Evolutionary conservation across 2,113 vertebrate species (phyloP).

Genomic region (Callaeas wilsoni): DNA sequence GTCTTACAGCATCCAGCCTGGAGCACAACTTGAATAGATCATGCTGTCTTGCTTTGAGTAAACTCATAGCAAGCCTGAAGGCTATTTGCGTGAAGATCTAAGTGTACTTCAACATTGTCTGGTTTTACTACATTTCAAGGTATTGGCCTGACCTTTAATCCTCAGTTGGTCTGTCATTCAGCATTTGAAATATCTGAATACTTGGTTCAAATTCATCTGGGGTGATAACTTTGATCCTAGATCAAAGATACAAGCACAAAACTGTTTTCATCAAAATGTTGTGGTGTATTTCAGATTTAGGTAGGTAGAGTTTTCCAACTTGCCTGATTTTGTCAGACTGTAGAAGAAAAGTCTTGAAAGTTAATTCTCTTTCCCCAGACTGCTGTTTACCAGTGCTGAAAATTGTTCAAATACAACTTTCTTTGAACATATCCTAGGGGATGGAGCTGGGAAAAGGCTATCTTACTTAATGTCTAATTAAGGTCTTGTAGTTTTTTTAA

Average conservation of each 20-base stretch:
- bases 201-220: background rate
- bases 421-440: background rate
- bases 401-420: background rate
- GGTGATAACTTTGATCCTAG: conserved; percentile 11
- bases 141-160: conserved; percentile 36
- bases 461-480: background rate
- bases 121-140: background rate
- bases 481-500: background rate
- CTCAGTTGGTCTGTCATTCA: conserved; percentile 6
- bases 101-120: conserved; percentile 9
- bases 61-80: conserved; percentile 19
- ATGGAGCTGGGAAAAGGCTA: background rate
- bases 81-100: background rate
- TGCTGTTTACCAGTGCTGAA: background rate
- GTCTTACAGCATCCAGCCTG: background rate
- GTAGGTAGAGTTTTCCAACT: background rate
- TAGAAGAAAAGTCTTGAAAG: background rate
- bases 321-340: background rate
- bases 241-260: conserved; percentile 19
- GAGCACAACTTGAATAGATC: background rate
- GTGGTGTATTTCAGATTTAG: background rate
- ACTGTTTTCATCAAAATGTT: conserved; percentile 28
- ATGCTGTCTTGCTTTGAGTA: background rate
- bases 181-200: conserved; percentile 29
- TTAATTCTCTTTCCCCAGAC: background rate